These are phyloP conservation scores for Cephus runcator DNA, from an alignment of 2,888 invertebrate species.

Conservation along the genomic window DNA sequence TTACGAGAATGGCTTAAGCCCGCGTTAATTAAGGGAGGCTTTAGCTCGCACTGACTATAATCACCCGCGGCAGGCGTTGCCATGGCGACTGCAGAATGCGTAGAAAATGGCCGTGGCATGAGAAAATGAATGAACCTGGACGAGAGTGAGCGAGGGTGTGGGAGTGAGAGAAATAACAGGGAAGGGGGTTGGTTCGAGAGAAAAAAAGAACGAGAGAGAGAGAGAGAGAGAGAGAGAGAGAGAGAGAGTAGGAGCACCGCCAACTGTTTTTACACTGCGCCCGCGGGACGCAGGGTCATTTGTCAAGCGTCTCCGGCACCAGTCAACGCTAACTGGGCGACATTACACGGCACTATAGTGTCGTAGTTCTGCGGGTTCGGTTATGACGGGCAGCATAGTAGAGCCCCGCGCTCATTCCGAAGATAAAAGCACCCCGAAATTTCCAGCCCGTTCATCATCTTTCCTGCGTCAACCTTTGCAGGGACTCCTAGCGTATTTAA, in stretches of 20 bases:
- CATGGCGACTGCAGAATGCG: slow-evolving; percentile 47
- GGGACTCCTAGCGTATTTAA: too few relatives aligned
- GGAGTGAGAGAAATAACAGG: not conserved
- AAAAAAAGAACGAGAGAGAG: not conserved
- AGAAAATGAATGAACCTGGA: slow-evolving; percentile 39
- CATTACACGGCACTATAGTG: not conserved
- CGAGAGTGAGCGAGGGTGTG: slow-evolving; percentile 2
- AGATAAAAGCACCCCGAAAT: too few relatives aligned
- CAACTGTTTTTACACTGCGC: slow-evolving; percentile 31
- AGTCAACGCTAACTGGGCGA: slow-evolving; percentile 3
- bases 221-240: not conserved
- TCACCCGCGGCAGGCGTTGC: slow-evolving; percentile 46
- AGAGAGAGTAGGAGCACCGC: not conserved
- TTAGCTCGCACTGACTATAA: slow-evolving; percentile 48
- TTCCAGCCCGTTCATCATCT: too few relatives aligned
- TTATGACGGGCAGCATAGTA: not conserved
- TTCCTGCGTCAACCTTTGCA: too few relatives aligned
- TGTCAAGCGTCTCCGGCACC: slow-evolving; percentile 31
- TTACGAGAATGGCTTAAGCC: slow-evolving; percentile 48
- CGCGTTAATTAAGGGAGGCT: slow-evolving; percentile 57
- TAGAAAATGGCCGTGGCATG: slow-evolving; percentile 38
- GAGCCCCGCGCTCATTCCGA: too few relatives aligned
- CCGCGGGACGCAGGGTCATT: slow-evolving; percentile 35
- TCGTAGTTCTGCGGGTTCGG: not conserved
- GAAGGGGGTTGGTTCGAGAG: not conserved